Base-by-base conservation (phyloP, 2,797 vertebrate species). In the Lindbergichthys nudifrons region DNA sequence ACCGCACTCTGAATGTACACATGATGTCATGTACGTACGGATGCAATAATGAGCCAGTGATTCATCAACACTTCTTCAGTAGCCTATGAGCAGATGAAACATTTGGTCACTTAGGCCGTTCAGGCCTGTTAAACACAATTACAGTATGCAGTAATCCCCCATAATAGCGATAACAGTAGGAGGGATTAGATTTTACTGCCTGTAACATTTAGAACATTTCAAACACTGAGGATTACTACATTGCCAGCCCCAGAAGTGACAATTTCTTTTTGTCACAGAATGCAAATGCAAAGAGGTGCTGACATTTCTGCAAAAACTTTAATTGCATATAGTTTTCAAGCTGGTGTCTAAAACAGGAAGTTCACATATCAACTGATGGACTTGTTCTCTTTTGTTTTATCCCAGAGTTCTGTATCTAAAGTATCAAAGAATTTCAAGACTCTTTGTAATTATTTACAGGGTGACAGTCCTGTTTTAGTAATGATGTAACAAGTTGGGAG, bases 1-100 rank as follows among this genome's bases (percentile, higher is more conserved):
- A 85, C 82, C 77, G 0, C 85, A 76, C 56, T 61, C 36, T 73
- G 75, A 68, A 87, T 71, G 73, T 82, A 80, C 70, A 82, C 79
- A 71, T 89, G 65, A 90, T 71, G 82, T 90, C 73, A 77, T 73
- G 65, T 54, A 57, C 3, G 41, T 72, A 79, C 30, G n/a, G 73
- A 67, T 70, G 47, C 51, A 65, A 48, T 54, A 66, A 79, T 75
- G 51, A 56, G 62, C 76, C 15, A 47, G 73, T 43, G 62, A 77
- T 77, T 59, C 57, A 53, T 51, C 19, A 59, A 66, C 51, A 0
- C 42, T 50, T 54, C 73, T 64, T 52, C 83, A 72, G 62, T 52
- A 64, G 73, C 54, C 16, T 65, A 63, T 32, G 50, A 78, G 62
- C 53, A 52, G 56, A 81, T 63, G 26, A 85, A 83, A 70, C 58